Evolutionary conservation across 2,797 vertebrate genomes (phyloP).

Genomic region (Selene dorsalis): DNA sequence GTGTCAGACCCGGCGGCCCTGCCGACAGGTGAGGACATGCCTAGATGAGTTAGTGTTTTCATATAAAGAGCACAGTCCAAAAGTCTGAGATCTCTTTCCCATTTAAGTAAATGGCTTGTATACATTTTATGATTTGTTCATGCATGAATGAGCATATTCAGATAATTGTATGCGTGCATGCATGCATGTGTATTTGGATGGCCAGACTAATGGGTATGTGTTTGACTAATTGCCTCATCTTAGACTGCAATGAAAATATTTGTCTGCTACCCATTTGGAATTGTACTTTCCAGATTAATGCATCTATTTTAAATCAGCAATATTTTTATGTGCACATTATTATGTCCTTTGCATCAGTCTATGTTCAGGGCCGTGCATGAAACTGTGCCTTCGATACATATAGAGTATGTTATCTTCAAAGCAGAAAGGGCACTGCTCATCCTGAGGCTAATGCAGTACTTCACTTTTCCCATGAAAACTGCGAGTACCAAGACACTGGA

Average conservation of each 20-base stretch:
- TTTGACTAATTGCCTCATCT: conserved; percentile 37
- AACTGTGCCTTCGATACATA: conserved; percentile 54
- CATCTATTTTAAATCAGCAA: neutral
- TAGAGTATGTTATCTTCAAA: conserved; percentile 65
- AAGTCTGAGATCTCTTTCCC: neutral
- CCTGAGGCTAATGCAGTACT: conserved; percentile 66
- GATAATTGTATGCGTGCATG: conserved; percentile 10
- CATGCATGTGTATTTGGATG: conserved; percentile 12
- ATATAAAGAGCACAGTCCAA: neutral
- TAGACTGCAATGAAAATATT: neutral
- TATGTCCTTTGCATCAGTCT: conserved; percentile 27
- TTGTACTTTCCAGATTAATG: neutral
- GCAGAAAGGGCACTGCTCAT: conserved; percentile 68
- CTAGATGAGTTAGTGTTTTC: conserved; percentile 7
- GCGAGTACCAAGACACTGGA: conserved; percentile 50
- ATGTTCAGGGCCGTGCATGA: conserved; percentile 30
- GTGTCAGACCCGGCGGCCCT: conserved; percentile 92
- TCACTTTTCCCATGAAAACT: conserved; percentile 59
- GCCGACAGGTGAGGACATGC: conserved; percentile 91
- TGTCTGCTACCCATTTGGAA: neutral
- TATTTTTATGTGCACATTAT: neutral
- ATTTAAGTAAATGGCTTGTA: neutral
- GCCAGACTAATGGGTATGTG: neutral
- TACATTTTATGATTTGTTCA: conserved; percentile 4
- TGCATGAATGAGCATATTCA: conserved; percentile 49